A percentile compares a stretch with the other conserved stretches of the same genome.
Evolutionary conservation across 1,140 invertebrate species (phyloP).

Genomic region (Yoshiicerus persimilis): DNA sequence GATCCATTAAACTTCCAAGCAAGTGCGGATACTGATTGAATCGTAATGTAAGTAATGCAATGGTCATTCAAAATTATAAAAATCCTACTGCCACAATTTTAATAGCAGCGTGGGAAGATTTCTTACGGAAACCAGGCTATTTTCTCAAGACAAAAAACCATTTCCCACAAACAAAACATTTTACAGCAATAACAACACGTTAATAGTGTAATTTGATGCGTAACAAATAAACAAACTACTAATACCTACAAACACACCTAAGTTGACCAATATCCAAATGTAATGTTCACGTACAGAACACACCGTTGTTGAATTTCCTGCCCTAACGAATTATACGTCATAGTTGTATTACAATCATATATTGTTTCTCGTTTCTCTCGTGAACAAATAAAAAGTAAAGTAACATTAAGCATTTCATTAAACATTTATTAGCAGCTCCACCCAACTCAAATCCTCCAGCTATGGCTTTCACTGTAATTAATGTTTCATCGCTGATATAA

Average conservation of each 20-base stretch:
- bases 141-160: not conserved
- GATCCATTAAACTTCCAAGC: too few species aligned
- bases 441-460: not conserved
- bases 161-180: not conserved
- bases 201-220: not conserved
- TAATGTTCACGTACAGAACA: too few species aligned
- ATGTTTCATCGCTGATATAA: too few species aligned
- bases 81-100: slow-evolving; percentile 7
- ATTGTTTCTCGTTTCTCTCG: not conserved
- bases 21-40: too few species aligned
- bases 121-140: not conserved
- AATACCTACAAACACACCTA: too few species aligned
- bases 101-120: not conserved
- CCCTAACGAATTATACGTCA: not conserved
- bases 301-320: not conserved
- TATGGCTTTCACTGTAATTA: too few species aligned
- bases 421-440: not conserved
- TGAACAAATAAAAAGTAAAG: not conserved
- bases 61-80: not conserved
- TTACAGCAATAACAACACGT: not conserved
- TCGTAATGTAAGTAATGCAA: too few species aligned
- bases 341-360: not conserved
- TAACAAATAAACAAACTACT: not conserved
- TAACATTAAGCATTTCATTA: not conserved
- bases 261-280: not conserved